Conservation (phyloP, 1,140 invertebrate genomes). For the Eriosoma lanigerum region DNA sequence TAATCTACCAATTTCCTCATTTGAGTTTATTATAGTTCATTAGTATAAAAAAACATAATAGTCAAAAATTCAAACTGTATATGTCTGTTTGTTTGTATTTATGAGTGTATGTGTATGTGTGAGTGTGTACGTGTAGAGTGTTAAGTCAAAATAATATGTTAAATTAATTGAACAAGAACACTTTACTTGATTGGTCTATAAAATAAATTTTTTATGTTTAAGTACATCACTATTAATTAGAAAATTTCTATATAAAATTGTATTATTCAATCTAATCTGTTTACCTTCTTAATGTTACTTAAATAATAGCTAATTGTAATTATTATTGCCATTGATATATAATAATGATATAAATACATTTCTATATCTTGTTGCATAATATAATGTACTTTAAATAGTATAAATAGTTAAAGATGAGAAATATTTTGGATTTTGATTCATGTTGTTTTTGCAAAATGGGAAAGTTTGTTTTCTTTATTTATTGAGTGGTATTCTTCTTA, state of each 20-base stretch:
- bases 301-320: background rate
- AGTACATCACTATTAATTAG: conserved; percentile 22
- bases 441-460: background rate
- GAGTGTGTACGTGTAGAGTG: conserved; percentile 9
- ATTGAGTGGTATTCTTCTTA: background rate
- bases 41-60: background rate
- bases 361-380: background rate
- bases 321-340: background rate
- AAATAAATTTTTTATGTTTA: background rate
- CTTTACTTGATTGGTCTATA: background rate
- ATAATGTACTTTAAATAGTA: background rate
- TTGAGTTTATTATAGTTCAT: conserved; percentile 24
- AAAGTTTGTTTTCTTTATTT: background rate
- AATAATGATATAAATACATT: background rate
- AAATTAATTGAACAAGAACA: conserved; percentile 21
- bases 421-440: background rate
- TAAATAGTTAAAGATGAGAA: conserved; percentile 12
- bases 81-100: conserved; percentile 21
- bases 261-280: conserved; percentile 3
- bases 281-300: conserved; percentile 18
- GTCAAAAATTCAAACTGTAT: conserved; percentile 11
- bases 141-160: conserved; percentile 20
- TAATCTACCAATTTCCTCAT: conserved; percentile 11
- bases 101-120: no score
- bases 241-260: conserved; percentile 1